A percentile compares a stretch with the other conserved stretches of the same genome.
phyloP scores from a whole-genome alignment of 1,140 invertebrate species.

The Rhopalosiphum maidis region DNA sequence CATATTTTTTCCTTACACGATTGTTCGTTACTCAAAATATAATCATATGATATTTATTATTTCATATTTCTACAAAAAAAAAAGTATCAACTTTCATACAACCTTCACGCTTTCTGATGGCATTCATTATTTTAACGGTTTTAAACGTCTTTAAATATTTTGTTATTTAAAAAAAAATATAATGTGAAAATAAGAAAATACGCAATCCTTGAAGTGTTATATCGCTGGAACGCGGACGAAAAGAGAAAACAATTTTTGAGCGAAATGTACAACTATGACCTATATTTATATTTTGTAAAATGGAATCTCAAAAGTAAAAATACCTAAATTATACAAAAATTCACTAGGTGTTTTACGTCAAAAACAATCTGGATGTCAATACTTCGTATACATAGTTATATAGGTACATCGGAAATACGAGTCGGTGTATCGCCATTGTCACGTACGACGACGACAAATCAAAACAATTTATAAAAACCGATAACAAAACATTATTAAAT shows the following conservation, averaged over 20 bases:
- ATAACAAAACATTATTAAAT: background rate
- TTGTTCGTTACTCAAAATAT: background rate
- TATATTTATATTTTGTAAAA: background rate
- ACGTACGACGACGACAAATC: background rate
- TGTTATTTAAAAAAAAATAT: background rate
- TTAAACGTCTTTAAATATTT: background rate
- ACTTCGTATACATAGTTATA: background rate
- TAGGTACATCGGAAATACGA: too few relatives aligned
- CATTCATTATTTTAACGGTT: background rate
- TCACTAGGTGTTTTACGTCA: background rate
- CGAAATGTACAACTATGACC: background rate
- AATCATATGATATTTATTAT: background rate
- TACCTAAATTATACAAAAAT: background rate
- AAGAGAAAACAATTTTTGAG: background rate
- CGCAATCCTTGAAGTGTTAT: background rate
- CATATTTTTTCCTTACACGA: background rate
- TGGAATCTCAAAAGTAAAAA: background rate
- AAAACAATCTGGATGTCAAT: background rate
- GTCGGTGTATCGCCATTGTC: background rate
- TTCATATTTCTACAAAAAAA: background rate
- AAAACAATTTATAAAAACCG: background rate
- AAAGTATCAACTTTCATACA: background rate
- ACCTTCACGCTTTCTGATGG: background rate
- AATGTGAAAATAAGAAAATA: background rate
- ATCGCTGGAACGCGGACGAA: background rate